Percentiles rank a stretch among this genome's conserved stretches.
Evolutionary conservation across 1,140 invertebrate species (phyloP).

Genomic region (Drosophila nebulosa): DNA sequence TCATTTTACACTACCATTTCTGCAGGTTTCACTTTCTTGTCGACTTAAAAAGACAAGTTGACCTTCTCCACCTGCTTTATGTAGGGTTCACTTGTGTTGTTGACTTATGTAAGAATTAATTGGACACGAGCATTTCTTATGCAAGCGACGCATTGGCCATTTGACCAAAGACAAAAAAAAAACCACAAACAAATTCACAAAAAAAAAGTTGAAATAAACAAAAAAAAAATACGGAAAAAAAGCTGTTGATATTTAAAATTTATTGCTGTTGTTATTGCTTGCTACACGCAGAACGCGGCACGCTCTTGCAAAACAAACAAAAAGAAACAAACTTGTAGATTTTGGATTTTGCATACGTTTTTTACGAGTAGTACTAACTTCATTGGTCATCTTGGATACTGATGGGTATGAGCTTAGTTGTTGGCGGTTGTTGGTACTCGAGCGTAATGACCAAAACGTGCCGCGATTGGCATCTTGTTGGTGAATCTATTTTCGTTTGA

Average conservation of each 20-base stretch:
- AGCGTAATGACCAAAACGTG: slow-evolving; percentile 72
- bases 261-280: slow-evolving; percentile 22
- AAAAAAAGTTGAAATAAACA: not conserved
- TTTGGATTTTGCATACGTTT: slow-evolving; percentile 29
- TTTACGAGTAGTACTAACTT: too few relatives aligned
- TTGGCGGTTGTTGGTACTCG: slow-evolving; percentile 31
- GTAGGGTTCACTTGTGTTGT: not conserved
- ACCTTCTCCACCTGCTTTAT: not conserved
- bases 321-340: slow-evolving; percentile 20
- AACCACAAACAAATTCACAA: not conserved
- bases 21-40: too few relatives aligned
- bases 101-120: slow-evolving; percentile 4
- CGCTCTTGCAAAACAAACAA: slow-evolving; percentile 38
- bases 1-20: too few relatives aligned
- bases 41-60: not conserved
- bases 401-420: too few relatives aligned
- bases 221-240: not conserved
- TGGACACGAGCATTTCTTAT: slow-evolving; percentile 13
- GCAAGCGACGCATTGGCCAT: slow-evolving; percentile 36
- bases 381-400: too few relatives aligned
- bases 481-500: slow-evolving; percentile 22
- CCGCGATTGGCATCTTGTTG: slow-evolving; percentile 47
- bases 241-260: slow-evolving; percentile 37
- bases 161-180: not conserved
- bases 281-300: slow-evolving; percentile 39